Evolutionary conservation across 1,140 invertebrate genomes (phyloP), one percentile per base, ranked within the genome.

Genomic region (Drosophila saltans): DNA sequence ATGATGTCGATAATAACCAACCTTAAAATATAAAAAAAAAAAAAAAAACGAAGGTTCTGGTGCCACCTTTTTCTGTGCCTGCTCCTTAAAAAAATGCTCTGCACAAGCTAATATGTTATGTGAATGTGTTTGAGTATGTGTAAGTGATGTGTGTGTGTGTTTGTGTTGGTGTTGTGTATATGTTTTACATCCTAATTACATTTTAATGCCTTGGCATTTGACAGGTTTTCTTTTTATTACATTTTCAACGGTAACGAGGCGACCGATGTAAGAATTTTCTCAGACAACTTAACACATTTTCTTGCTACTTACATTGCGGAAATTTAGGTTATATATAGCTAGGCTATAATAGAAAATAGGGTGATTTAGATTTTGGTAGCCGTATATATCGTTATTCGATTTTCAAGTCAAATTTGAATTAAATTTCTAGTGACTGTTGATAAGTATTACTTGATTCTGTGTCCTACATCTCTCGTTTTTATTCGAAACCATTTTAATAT

Each of bases 151-250:
- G 45, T 16, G 45, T 2, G 43, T 8, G n/a, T 48, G 45, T 9
- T 16, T 16, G 45, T 48, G 45, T 52, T 8, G 9, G 45, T 52
- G 45, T 52, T 30, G 21, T 43, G 56, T 43, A 24, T 72, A 39
- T 73, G 76, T 52, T 67, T 59, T n/a, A 45, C 41, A 78, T 64
- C 69, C 75, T 79, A 79, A 79, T 79, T 79, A 79, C 76, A 79
- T 79, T 79, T 79, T 79, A 78, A 79, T 79, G 76, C 64, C 33
- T 55, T 30, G 10, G 52, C 74, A 77, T 67, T 66, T 77, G 68
- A 24, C 57, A 78, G 43, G 36, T 71, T 77, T 77, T 55, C 45
- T 52, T 52, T 52, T 52, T 52, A 52, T 52, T 52, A 52, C 45
- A 24, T 52, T 52, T 52, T 52, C 45, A 52, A 52, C 45, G 45